Evolutionary conservation across 2,113 vertebrate species (phyloP).

Genomic region (Cryptotis parvus): DNA sequence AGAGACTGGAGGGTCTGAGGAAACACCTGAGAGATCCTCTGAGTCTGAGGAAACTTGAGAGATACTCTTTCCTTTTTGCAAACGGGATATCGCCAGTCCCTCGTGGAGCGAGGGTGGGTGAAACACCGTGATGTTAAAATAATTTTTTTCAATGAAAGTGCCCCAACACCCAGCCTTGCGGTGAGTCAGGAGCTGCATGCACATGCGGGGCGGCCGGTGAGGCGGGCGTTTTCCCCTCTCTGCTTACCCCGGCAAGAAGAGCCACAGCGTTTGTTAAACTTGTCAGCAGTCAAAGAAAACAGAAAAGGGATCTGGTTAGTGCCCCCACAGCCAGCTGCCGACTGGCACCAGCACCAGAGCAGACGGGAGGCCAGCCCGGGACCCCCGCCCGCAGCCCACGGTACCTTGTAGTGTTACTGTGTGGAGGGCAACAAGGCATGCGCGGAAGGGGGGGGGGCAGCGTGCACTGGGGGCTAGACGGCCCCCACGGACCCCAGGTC

Average conservation of each 20-base stretch:
- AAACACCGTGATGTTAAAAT: conserved; percentile 22
- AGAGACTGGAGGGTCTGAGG: background rate
- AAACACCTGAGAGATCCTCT: too few species aligned
- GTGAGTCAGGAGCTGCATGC: conserved; percentile 63
- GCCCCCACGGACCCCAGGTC: conserved; percentile 13
- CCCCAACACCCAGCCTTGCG: too few species aligned
- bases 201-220: conserved; percentile 84
- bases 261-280: conserved; percentile 95
- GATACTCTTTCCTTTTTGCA: background rate
- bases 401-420: conserved; percentile 67
- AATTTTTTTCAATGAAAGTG: background rate
- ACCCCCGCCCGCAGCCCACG: conserved; percentile 64
- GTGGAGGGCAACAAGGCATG: conserved; percentile 77
- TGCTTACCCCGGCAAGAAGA: conserved; percentile 97
- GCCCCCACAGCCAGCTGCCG: conserved; percentile 87
- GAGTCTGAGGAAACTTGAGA: too few species aligned
- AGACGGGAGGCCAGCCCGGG: conserved; percentile 83
- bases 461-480: conserved; percentile 12
- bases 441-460: conserved; percentile 63
- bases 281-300: conserved; percentile 95
- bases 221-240: conserved; percentile 60
- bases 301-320: conserved; percentile 94
- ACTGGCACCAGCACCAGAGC: conserved; percentile 89
- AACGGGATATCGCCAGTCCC: background rate
- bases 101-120: conserved; percentile 42